Conservation (phyloP, 2,113 vertebrate genomes). For the Grammomys dolichurus region DNA sequence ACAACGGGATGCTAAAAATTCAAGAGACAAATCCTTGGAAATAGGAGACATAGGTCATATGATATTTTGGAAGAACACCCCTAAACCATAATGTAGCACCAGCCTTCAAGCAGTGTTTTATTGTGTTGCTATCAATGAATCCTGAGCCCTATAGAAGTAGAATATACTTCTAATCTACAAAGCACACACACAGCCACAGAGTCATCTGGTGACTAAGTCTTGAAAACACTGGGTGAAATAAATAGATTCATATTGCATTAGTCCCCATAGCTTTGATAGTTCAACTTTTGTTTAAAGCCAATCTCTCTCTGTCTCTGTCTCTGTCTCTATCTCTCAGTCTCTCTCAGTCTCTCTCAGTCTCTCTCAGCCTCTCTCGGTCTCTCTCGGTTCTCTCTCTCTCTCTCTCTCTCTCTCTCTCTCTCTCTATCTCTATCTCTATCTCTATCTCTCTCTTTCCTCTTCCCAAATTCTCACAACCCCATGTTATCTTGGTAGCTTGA, state of each 20-base stretch:
- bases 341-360: background rate
- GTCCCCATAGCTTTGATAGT: background rate
- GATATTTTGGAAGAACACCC: background rate
- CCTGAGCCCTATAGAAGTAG: background rate
- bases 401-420: background rate
- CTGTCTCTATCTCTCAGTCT: too few relatives aligned
- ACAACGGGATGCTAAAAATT: background rate
- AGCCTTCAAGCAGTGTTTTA: background rate
- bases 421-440: accelerated
- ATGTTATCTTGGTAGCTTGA: background rate
- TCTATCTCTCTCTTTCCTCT: background rate
- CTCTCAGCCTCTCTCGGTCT: background rate
- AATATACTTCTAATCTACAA: background rate
- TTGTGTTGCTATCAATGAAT: background rate
- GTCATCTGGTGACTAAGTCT: background rate
- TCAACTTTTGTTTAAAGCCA: conserved; percentile 14
- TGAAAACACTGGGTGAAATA: background rate
- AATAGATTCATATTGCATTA: background rate
- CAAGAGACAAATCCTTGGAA: background rate
- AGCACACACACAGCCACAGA: background rate
- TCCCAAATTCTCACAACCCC: accelerated
- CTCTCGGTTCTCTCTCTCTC: background rate
- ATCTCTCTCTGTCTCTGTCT: background rate
- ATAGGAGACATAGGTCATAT: background rate
- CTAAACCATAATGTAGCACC: accelerated